Percentiles rank a stretch among this genome's conserved stretches.
Conservation (phyloP, 2,888 invertebrate genomes). For the Ectemnius cavifrons region DNA sequence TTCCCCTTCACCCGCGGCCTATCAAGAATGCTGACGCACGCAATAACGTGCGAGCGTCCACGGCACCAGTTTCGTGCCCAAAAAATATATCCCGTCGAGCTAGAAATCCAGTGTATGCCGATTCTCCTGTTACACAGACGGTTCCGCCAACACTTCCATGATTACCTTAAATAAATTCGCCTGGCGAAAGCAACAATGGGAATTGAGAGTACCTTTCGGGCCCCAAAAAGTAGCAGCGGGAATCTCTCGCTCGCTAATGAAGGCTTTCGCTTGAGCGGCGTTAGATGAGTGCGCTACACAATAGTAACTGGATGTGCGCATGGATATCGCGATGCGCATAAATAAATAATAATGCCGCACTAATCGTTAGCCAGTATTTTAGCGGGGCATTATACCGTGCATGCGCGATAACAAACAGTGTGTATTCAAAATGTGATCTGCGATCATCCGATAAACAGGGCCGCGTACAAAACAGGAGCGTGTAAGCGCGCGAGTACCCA, state of each 20-base stretch:
- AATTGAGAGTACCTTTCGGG: no score
- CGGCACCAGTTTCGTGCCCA: not conserved
- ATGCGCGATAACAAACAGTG: constrained; percentile 2
- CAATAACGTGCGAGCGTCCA: not conserved
- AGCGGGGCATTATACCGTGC: not conserved
- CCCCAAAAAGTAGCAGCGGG: no score
- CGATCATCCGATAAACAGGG: constrained; percentile 5
- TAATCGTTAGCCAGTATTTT: constrained; percentile 5
- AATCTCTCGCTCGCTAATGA: no score
- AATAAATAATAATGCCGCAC: constrained; percentile 7
- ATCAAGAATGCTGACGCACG: constrained; percentile 18
- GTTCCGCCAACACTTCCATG: no score
- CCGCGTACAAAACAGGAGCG: not conserved
- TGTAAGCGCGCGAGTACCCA: not conserved
- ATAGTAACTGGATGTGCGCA: no score
- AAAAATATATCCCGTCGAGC: not conserved
- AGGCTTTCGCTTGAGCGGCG: no score
- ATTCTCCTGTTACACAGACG: no score
- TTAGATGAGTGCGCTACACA: no score
- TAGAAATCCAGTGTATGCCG: no score
- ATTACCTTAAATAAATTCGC: no score
- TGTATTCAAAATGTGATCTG: constrained; percentile 4
- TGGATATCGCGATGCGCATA: constrained; percentile 9
- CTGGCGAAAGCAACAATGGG: no score
- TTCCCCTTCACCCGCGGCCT: constrained; percentile 35